A percentile compares a stretch with the other conserved stretches of the same genome.
These are phyloP conservation scores for Sylvia atricapilla DNA, from an alignment of 2,113 vertebrate species.

Conservation along the genomic window DNA sequence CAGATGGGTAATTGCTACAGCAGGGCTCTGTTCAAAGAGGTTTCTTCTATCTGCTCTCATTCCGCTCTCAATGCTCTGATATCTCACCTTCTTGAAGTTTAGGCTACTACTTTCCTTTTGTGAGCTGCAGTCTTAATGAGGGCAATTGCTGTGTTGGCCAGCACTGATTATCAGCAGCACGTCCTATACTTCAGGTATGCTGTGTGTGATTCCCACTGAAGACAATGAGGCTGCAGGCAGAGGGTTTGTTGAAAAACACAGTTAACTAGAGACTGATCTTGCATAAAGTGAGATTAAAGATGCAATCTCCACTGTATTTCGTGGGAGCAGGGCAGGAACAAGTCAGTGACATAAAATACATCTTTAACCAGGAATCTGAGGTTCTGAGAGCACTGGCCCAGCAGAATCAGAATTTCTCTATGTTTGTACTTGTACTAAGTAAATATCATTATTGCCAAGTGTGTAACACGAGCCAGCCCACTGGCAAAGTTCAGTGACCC, in stretches of 20 bases:
- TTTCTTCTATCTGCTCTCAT: background rate
- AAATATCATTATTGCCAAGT: background rate
- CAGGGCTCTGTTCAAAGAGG: slow-evolving; percentile 11
- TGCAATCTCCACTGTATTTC: background rate
- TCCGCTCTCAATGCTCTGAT: background rate
- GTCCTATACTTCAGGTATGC: background rate
- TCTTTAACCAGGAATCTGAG: background rate
- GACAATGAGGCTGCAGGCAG: background rate
- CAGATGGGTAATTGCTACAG: slow-evolving; percentile 25
- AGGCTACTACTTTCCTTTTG: background rate
- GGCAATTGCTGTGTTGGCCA: background rate
- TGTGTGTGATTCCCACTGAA: background rate
- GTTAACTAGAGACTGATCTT: background rate
- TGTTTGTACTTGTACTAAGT: background rate
- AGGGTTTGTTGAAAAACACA: background rate
- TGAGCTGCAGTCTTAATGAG: slow-evolving; percentile 5
- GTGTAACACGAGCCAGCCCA: background rate
- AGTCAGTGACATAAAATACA: background rate
- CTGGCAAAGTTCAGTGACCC: background rate
- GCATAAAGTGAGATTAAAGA: background rate
- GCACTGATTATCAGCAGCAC: background rate
- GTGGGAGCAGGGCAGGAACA: background rate
- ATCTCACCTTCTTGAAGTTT: background rate
- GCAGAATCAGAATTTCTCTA: background rate
- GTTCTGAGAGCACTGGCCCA: background rate